Evolutionary conservation across 2,113 vertebrate genomes (phyloP).

Genomic region (Hassar affinis): DNA sequence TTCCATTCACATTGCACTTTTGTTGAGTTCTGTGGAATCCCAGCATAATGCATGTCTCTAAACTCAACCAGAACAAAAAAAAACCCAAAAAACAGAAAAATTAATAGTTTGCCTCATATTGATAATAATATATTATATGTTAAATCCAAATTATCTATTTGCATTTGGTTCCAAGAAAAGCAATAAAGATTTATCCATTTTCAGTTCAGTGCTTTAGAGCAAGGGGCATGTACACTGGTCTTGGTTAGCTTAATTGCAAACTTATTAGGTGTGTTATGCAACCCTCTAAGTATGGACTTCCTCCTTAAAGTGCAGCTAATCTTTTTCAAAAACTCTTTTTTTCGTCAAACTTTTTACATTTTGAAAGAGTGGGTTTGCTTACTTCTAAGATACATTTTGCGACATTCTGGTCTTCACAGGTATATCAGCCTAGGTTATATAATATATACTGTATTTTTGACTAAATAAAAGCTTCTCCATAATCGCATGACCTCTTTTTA

Average conservation of each 20-base stretch:
- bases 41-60: not conserved
- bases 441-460: not conserved
- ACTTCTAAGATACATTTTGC: not conserved
- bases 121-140: not conserved
- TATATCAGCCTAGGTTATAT: not conserved
- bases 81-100: not conserved
- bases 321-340: not conserved
- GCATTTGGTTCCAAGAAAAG: not conserved
- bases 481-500: constrained; percentile 12
- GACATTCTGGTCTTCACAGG: not conserved
- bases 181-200: not conserved
- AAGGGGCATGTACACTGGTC: not conserved
- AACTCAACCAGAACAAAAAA: not conserved
- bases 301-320: not conserved
- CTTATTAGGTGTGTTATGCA: not conserved
- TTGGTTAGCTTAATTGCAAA: not conserved
- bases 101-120: not conserved
- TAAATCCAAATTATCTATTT: not conserved
- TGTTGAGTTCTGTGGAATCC: not conserved
- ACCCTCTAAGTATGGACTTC: not conserved
- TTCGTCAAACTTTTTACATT: not conserved
- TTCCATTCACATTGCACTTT: not conserved
- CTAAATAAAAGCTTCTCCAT: not conserved
- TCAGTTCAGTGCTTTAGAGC: not conserved
- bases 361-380: not conserved